These are phyloP conservation scores for Otus scops DNA, from an alignment of 2,797 vertebrate genomes.

Conservation along the genomic window DNA sequence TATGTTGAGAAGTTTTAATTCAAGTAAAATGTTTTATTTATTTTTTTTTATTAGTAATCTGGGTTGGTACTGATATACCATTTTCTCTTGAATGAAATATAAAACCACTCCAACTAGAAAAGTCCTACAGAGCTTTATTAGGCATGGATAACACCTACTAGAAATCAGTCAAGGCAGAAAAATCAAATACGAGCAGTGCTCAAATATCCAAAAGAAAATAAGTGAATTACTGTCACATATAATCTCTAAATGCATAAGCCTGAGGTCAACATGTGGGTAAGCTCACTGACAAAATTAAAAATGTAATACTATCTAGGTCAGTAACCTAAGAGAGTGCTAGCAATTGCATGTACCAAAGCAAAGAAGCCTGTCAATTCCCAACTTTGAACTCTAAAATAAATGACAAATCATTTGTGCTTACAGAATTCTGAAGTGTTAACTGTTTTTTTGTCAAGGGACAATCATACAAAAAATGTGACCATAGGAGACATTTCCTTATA, in stretches of 20 bases:
- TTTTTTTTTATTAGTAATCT: neutral
- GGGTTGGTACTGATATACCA: neutral
- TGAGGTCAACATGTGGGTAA: neutral
- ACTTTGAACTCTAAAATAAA: neutral
- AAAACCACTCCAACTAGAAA: neutral
- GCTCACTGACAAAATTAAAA: neutral
- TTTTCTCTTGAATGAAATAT: neutral
- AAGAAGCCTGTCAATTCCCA: neutral
- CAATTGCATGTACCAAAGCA: neutral
- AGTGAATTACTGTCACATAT: neutral
- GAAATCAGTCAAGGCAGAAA: neutral
- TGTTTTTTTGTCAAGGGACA: neutral
- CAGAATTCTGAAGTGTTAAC: neutral
- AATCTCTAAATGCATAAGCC: neutral
- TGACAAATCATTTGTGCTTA: neutral
- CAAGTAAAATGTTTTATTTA: neutral
- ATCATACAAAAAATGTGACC: neutral
- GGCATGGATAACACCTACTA: slow-evolving; percentile 11
- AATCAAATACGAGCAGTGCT: neutral
- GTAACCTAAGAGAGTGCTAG: neutral
- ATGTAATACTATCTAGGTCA: neutral
- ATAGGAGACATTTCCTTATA: neutral
- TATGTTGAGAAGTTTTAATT: neutral
- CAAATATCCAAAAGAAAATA: neutral
- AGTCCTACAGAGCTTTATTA: neutral